Base-by-base conservation (phyloP, 2,888 invertebrate genomes). In the Heliconius ismenius region DNA sequence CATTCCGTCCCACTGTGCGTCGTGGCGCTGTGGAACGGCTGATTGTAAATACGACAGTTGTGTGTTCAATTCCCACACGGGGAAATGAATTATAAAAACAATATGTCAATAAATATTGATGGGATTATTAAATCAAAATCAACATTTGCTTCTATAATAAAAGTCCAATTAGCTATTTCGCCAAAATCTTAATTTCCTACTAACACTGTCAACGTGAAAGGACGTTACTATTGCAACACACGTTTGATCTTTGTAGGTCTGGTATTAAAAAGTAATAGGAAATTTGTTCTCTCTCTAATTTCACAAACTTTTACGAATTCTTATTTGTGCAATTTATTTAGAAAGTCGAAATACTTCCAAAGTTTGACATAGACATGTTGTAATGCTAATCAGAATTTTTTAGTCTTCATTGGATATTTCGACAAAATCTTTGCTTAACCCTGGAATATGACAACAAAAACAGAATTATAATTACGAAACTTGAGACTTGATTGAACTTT, bases 331-430 rank as follows among this genome's bases (percentile, higher is more conserved):
- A 69, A 58, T 28, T n/a, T 10, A 58, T 28, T n/a, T 10, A 32
- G 13, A 21, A 70, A 70, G n/a, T 58, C 13, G 54, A 58, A 70
- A 32, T n/a, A 58, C 28, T 70, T 36, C 15, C 58, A 3, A 58
- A 70, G 54, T 70, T 70, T 15, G 32, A 58, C n/a, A 69, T 28
- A n/a, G 54, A 49, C 21, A 58, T 69, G 49, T 54, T 21, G 49
- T 54, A 69, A 69, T n/a, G 32, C 70, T 70, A 58, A 70, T 70
- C 58, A 70, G n/a, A 70, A 4, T 21, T 70, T 69, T 70, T 70
- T 32, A 70, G 70, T 70, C 70, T 70, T 58, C 32, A 36, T 58
- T n/a, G 58, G 24, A 58, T 36, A 70, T 24, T 36, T 58, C 58
- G 21, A 24, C 15, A 58, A 58, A 58, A 70, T 24, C 15, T 65